Conservation (phyloP, 2,888 invertebrate genomes). For the Dendrolimus pini region DNA sequence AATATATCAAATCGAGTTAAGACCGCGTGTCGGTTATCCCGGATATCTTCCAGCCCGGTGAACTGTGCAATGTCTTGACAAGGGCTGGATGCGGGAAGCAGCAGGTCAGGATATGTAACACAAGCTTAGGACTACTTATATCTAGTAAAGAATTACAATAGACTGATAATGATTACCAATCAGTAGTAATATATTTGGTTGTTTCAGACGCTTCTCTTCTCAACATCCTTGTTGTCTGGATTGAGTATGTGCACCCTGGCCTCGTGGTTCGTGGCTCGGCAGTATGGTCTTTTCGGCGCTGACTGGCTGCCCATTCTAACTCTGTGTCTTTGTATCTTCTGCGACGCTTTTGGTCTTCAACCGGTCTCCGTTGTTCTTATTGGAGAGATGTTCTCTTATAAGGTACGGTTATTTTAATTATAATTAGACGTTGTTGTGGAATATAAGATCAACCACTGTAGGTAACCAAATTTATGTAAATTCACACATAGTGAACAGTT, state of each 20-base stretch:
- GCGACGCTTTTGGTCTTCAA: conserved; percentile 68
- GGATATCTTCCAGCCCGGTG: no score
- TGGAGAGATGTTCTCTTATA: conserved; percentile 70
- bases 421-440: no score
- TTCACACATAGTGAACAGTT: neutral
- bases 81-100: no score
- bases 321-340: conserved; percentile 67
- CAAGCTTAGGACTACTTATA: no score
- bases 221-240: conserved; percentile 50
- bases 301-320: conserved; percentile 68
- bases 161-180: no score
- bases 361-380: conserved; percentile 68
- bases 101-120: no score
- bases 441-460: neutral
- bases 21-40: no score
- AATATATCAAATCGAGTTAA: no score
- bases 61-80: no score
- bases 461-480: neutral
- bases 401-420: conserved; percentile 28
- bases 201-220: conserved; percentile 45
- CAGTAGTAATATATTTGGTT: no score
- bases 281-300: conserved; percentile 33
- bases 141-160: no score
- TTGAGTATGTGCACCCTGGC: conserved; percentile 55
- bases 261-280: conserved; percentile 52